A percentile compares a stretch with the other conserved stretches of the same genome.
Evolutionary conservation across 2,797 vertebrate species (phyloP).

Genomic region (Psittacula echo): DNA sequence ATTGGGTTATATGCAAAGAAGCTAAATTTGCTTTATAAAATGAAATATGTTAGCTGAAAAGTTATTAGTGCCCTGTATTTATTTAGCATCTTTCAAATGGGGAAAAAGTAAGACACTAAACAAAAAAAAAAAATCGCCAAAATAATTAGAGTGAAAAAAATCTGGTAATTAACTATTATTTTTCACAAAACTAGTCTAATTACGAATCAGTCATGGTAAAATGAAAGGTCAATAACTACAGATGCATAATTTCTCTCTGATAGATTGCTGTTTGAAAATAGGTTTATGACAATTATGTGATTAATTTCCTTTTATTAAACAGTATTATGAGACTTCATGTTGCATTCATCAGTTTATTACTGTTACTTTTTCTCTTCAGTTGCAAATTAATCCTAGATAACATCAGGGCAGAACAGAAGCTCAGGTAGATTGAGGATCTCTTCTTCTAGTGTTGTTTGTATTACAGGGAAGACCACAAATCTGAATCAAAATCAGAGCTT

Average conservation of each 20-base stretch:
- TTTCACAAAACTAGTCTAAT: constrained; percentile 80
- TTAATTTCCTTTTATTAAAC: constrained; percentile 84
- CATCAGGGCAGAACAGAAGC: constrained; percentile 49
- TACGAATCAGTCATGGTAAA: constrained; percentile 79
- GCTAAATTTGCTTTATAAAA: constrained; percentile 8
- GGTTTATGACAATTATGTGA: constrained; percentile 83
- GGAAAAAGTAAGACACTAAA: constrained; percentile 44
- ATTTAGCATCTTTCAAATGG: constrained; percentile 51
- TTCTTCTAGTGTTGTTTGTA: not conserved
- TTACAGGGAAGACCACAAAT: not conserved
- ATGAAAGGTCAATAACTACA: constrained; percentile 83
- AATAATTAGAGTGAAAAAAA: constrained; percentile 77
- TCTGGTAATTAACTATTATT: constrained; percentile 79
- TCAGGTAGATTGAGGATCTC: constrained; percentile 18
- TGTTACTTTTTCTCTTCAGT: constrained; percentile 72
- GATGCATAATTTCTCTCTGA: constrained; percentile 82
- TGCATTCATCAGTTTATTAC: constrained; percentile 79
- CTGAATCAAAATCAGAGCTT: not conserved
- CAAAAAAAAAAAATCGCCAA: constrained; percentile 37
- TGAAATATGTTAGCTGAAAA: constrained; percentile 21
- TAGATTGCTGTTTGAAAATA: constrained; percentile 83
- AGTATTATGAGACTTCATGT: constrained; percentile 79
- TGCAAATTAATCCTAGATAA: constrained; percentile 65
- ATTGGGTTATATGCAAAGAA: not conserved
- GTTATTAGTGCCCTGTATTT: constrained; percentile 41